These are phyloP conservation scores for Prionace glauca DNA, from an alignment of 2,797 vertebrate genomes.

Conservation along the genomic window DNA sequence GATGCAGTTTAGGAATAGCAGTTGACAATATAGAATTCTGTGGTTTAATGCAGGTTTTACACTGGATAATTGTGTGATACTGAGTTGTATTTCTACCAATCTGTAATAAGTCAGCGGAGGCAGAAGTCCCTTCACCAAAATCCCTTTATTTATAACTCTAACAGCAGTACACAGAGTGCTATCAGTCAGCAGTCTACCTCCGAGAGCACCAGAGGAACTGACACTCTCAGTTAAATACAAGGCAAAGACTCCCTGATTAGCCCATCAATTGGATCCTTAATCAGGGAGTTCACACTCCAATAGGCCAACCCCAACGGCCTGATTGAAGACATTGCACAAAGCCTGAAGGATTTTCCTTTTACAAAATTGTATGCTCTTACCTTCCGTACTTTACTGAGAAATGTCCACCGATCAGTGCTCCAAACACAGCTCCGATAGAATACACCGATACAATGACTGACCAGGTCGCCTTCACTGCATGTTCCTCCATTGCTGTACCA, in stretches of 20 bases:
- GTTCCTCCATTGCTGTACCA: neutral
- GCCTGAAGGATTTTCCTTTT: neutral
- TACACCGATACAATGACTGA: conserved; percentile 62
- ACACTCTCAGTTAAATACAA: no score
- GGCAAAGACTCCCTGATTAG: no score
- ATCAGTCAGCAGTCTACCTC: no score
- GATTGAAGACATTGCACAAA: no score
- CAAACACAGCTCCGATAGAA: conserved; percentile 58
- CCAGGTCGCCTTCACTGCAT: conserved; percentile 60
- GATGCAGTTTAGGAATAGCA: neutral
- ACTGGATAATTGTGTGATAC: neutral
- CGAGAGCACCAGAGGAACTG: no score
- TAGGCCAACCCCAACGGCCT: no score
- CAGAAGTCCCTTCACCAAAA: no score
- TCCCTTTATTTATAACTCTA: no score
- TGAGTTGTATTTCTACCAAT: neutral
- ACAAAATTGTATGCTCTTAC: conserved; percentile 43
- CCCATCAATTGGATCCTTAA: no score
- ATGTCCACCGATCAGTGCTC: conserved; percentile 45
- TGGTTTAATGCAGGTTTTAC: neutral
- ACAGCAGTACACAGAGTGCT: no score
- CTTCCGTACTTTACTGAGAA: conserved; percentile 52
- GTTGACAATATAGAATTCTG: neutral
- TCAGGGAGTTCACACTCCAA: no score
- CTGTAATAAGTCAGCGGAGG: no score